A percentile compares a stretch with the other conserved stretches of the same genome.
Conservation (phyloP, 2,797 vertebrate genomes). For the Urophycis tenuis region DNA sequence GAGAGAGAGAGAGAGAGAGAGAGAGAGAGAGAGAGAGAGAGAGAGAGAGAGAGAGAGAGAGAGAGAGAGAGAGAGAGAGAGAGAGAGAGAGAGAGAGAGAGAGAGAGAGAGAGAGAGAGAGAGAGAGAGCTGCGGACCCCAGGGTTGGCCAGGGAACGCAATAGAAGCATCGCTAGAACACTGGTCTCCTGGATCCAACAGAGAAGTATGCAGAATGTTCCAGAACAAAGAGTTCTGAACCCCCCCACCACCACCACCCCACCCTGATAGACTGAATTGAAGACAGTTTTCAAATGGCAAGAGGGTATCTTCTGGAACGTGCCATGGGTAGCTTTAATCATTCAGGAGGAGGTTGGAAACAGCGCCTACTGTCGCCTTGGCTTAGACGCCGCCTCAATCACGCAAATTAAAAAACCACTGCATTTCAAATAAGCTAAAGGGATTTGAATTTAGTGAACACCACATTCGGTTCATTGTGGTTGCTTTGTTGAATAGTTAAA, state of each 20-base stretch:
- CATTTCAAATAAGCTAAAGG: background rate
- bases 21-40: slow-evolving; percentile 32
- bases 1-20: slow-evolving; percentile 31
- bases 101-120: slow-evolving; percentile 31
- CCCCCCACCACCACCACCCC: no score
- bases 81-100: slow-evolving; percentile 33
- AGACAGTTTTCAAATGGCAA: background rate
- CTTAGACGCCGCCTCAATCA: no score
- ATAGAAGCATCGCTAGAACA: no score
- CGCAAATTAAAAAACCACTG: no score
- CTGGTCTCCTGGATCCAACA: background rate
- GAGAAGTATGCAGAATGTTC: background rate
- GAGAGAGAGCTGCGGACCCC: no score
- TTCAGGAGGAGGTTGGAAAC: background rate
- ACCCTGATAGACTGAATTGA: no score
- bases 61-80: slow-evolving; percentile 33
- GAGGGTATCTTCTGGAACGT: no score
- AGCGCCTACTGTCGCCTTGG: background rate
- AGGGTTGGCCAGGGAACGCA: no score
- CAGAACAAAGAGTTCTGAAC: background rate
- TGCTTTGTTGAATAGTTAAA: slow-evolving; percentile 1
- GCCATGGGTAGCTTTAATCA: background rate
- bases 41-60: slow-evolving; percentile 35
- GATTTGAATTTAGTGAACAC: background rate
- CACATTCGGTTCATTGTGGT: background rate